Base-by-base conservation (phyloP, 2,797 vertebrate genomes). In the Argyrosomus regius region DNA sequence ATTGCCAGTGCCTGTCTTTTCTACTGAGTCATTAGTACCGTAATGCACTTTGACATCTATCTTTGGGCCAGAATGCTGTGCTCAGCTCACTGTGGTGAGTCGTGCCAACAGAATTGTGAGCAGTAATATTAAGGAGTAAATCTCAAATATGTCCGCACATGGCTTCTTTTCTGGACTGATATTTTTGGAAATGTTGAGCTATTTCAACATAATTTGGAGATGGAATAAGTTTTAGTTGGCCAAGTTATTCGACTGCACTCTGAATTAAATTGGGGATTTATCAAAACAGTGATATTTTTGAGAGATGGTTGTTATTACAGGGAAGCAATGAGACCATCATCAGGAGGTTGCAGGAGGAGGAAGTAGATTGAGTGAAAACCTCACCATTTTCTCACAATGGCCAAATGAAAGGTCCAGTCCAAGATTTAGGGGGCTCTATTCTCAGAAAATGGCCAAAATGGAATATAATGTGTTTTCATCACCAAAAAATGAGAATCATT, bases 1-100 rank as follows among this genome's bases (percentile, higher is more conserved):
- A 93, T 92, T 92, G 88, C 90, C 80, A 84, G 58, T 41, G 73
- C 77, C 87, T 86, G 89, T 91, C 88, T 77, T 85, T 80, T 88
- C 82, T 75, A 82, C 89, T 84, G 84, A 91, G 80, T 92, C 92
- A 91, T 92, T 92, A 92, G 84, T 78, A 60, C 65, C 14, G 11
- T 92, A 91, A 92, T 93, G 83, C 85, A 75, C 70, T 81, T 80
- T 88, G 91, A 89, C 90, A 80, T 89, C 88, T 85, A 67, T 91
- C 85, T 92, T 85, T 90, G 89, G 86, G 70, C 88, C 77, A 82
- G 78, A 87, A 86, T 79, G 88, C 87, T 89, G 85, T 52, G 80
- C 87, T 91, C 89, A 87, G 90, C 91, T 87, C 71, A 1, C 80
- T 71, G 75, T 56, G 87, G 84, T 89, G 87, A 89, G 57, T 26